Conservation (phyloP, 1,140 invertebrate species). For the Elysia chlorotica region DNA sequence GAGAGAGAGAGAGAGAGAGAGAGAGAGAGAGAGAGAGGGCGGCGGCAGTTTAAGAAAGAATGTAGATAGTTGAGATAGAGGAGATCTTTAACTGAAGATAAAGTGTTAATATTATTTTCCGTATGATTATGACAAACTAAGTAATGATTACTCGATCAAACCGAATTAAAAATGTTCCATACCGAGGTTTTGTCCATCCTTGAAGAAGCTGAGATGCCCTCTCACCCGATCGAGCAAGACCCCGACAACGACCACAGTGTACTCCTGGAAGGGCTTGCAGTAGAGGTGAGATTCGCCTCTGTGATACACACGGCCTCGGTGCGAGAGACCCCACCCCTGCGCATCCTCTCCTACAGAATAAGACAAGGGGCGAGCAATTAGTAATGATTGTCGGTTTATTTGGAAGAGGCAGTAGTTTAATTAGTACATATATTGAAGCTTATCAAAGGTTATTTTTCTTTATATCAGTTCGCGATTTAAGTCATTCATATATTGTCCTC, state of each 20-base stretch:
- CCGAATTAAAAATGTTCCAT: background rate
- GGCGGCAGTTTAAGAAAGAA: background rate
- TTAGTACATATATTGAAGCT: no score
- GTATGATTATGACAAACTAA: background rate
- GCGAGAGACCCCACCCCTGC: slow-evolving; percentile 75
- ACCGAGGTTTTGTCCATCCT: slow-evolving; percentile 71
- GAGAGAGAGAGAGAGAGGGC: no score
- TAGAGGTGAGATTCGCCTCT: slow-evolving; percentile 67
- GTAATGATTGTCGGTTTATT: no score
- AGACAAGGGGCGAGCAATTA: no score
- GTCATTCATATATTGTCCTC: no score
- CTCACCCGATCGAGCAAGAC: slow-evolving; percentile 71
- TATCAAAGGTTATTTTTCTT: no score
- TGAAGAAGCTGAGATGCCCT: slow-evolving; percentile 76
- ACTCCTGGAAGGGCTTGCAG: slow-evolving; percentile 74
- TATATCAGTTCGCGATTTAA: no score
- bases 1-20: no score
- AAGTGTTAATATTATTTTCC: background rate
- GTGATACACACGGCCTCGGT: slow-evolving; percentile 77
- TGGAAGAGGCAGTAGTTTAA: no score
- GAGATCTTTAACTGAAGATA: background rate
- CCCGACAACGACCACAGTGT: slow-evolving; percentile 72
- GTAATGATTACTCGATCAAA: background rate
- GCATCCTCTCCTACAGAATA: slow-evolving; percentile 67
- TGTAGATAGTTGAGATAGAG: background rate